A percentile compares a stretch with the other conserved stretches of the same genome.
phyloP scores from a whole-genome alignment of 2,113 vertebrate species.

The Butorides virescens region DNA sequence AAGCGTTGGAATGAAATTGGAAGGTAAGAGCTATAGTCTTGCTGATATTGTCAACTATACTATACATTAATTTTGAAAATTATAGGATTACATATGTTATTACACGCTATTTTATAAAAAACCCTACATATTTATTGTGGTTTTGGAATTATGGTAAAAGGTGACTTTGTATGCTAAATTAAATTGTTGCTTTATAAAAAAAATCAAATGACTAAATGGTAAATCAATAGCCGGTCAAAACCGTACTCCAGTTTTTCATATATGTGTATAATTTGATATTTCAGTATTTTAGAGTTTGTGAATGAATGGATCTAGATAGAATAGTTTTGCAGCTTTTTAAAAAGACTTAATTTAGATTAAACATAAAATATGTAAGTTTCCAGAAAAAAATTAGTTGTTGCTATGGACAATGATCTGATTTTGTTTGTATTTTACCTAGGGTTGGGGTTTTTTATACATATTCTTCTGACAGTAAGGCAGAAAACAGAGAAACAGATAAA shows the following conservation, averaged over 20 bases:
- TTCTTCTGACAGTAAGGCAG: not conserved
- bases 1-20: slow-evolving; percentile 97
- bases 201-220: not conserved
- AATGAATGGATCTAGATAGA: not conserved
- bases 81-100: not conserved
- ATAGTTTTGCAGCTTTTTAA: not conserved
- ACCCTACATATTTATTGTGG: not conserved
- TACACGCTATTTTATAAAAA: not conserved
- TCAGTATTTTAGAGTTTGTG: not conserved
- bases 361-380: not conserved
- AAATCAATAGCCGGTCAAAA: not conserved
- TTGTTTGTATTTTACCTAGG: not conserved
- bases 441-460: not conserved
- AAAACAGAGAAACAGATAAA: not conserved
- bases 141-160: not conserved
- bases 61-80: not conserved
- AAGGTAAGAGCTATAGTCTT: slow-evolving; percentile 82
- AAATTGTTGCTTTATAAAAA: not conserved
- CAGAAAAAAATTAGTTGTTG: not conserved
- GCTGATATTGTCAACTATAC: not conserved
- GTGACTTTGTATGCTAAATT: not conserved
- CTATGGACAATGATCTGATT: not conserved
- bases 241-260: not conserved
- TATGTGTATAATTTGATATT: not conserved
- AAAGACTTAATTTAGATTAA: not conserved